phyloP scores from a whole-genome alignment of 92 coral and sea anemone species.

The Nematostella vectensis region DNA sequence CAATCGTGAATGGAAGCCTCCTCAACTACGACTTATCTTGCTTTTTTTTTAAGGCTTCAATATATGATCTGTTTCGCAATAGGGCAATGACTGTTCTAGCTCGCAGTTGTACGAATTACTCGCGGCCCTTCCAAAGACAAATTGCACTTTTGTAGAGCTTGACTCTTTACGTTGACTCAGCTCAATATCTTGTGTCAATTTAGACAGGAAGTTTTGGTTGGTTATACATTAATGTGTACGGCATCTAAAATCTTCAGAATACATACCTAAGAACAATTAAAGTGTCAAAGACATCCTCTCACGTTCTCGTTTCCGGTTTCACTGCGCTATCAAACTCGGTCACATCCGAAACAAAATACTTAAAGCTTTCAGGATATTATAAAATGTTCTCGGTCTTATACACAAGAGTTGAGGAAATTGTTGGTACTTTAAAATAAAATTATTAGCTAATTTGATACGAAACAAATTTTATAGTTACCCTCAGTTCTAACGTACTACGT shows the following conservation, averaged over 20 bases:
- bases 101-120: no score
- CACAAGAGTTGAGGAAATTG: no score
- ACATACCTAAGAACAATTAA: neutral
- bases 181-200: neutral
- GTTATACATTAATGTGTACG: neutral
- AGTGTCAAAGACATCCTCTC: neutral
- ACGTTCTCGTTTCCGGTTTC: neutral
- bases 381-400: no score
- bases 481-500: no score
- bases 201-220: neutral
- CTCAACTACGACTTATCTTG: neutral
- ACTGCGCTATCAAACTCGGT: neutral
- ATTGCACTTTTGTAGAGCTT: neutral
- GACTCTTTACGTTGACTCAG: neutral
- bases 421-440: no score
- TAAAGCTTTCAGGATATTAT: neutral
- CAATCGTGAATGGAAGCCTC: neutral
- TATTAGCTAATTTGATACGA: no score
- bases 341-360: slow-evolving; percentile 1
- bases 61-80: neutral
- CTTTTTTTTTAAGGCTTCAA: neutral
- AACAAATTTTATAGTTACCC: no score
- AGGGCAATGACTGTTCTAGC: neutral
- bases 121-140: no score
- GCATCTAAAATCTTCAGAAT: neutral